Base-by-base conservation (phyloP, 2,113 vertebrate species). In the Orycteropus afer region DNA sequence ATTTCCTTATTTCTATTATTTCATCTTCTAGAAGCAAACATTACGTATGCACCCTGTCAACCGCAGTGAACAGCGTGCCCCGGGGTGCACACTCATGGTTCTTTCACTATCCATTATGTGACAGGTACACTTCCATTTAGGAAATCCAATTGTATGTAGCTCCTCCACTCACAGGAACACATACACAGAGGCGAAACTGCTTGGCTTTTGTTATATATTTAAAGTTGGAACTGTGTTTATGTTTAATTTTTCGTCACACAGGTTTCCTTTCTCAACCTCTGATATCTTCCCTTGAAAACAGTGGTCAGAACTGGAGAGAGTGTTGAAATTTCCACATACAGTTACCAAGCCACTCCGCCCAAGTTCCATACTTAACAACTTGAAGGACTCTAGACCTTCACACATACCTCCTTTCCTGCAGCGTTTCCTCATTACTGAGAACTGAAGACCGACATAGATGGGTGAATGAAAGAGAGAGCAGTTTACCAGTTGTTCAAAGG, bases 1-100 rank as follows among this genome's bases (percentile, higher is more conserved):
- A 32, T 81, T 74, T 77, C 45, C 40, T 92, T 90, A 76, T 90
- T 92, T 82, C 63, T 83, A 22, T 92, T 81, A 93, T 91, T 97
- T 92, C 49, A 45, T 73, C 85, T 95, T 69, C 78, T 34, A 78
- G 47, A 77, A 79, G 45, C 80, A 79, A 77, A 74, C 40, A 67
- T 80, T n/a, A 92, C 61, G 18, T 49, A 34, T 42, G n/a, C 14
- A 15, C 45, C 27, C 32, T 67, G 76, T 80, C 61, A 74, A 18
- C 17, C 18, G 27, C 5, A 17, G 59, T 63, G 57, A 90, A 57
- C 57, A 5, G 78, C 25, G 1, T 4, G 13, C 8, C 42, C 37
- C 27, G 2, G 42, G 25, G 32, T 78, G 1, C 20, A 34, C 9
- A 61, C 22, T 76, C 23, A n/a, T 25, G 51, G 32, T 32, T 83